Conservation (phyloP, 2,888 invertebrate species). For the Amblyjoppa proteus region DNA sequence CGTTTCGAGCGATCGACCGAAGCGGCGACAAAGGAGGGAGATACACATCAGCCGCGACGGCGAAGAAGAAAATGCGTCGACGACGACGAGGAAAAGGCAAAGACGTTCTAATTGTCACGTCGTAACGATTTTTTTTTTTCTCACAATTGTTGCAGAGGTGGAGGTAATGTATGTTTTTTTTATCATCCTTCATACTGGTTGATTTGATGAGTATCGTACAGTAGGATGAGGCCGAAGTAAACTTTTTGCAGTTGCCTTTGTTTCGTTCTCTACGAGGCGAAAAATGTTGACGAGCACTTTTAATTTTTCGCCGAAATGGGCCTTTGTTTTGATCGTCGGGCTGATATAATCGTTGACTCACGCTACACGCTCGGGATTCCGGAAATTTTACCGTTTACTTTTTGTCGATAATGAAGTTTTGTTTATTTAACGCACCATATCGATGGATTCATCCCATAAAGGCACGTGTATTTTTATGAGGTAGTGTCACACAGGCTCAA, state of each 20-base stretch:
- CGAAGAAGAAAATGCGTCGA: neutral
- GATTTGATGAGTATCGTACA: neutral
- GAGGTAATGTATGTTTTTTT: neutral
- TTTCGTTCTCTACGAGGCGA: neutral
- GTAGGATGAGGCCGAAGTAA: neutral
- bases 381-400: neutral
- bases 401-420: neutral
- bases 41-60: neutral
- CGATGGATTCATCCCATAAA: too few species aligned
- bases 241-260: neutral
- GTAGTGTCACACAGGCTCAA: too few species aligned
- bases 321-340: neutral
- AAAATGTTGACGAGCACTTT: neutral
- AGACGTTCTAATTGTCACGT: neutral
- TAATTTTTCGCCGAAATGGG: neutral
- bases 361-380: neutral
- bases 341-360: neutral
- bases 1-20: constrained; percentile 37
- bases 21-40: neutral
- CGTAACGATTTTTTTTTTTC: neutral
- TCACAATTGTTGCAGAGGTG: neutral
- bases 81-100: neutral
- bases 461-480: too few species aligned
- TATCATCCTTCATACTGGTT: neutral
- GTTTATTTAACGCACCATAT: neutral